A percentile compares a stretch with the other conserved stretches of the same genome.
Evolutionary conservation across 1,140 invertebrate species (phyloP).

Genomic region (Euwallacea similis): DNA sequence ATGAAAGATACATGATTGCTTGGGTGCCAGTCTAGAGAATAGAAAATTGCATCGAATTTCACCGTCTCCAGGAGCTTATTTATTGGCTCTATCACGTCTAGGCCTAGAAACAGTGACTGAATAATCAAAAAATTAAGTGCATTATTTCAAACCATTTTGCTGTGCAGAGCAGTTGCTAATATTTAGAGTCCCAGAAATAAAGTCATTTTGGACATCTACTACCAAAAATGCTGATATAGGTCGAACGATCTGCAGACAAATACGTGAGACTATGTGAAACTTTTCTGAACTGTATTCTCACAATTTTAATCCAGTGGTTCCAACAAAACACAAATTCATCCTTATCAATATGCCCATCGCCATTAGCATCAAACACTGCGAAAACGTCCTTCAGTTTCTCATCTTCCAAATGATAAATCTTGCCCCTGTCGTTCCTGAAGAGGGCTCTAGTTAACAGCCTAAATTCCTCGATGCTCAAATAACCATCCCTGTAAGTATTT

Average conservation of each 20-base stretch:
- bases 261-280: neutral
- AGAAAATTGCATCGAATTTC: slow-evolving; percentile 90
- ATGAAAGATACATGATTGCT: slow-evolving; percentile 95
- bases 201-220: slow-evolving; percentile 98
- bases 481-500: slow-evolving; percentile 67
- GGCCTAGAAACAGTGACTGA: slow-evolving; percentile 40
- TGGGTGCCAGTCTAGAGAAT: slow-evolving; percentile 97
- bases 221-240: slow-evolving; percentile 90
- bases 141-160: slow-evolving; percentile 70
- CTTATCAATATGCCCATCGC: slow-evolving; percentile 77
- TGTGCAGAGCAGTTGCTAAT: slow-evolving; percentile 90
- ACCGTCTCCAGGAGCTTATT: slow-evolving; percentile 85
- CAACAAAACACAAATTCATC: slow-evolving; percentile 82
- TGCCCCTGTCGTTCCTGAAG: slow-evolving; percentile 83
- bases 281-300: slow-evolving; percentile 50
- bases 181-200: slow-evolving; percentile 91
- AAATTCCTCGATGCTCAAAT: slow-evolving; percentile 77
- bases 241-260: slow-evolving; percentile 68
- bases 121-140: neutral
- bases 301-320: slow-evolving; percentile 84
- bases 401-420: slow-evolving; percentile 77
- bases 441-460: slow-evolving; percentile 78
- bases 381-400: slow-evolving; percentile 76
- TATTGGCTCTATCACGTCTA: slow-evolving; percentile 87
- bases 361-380: slow-evolving; percentile 75